Conservation (phyloP, 1,140 invertebrate genomes). For the Papilio aristodemus region DNA sequence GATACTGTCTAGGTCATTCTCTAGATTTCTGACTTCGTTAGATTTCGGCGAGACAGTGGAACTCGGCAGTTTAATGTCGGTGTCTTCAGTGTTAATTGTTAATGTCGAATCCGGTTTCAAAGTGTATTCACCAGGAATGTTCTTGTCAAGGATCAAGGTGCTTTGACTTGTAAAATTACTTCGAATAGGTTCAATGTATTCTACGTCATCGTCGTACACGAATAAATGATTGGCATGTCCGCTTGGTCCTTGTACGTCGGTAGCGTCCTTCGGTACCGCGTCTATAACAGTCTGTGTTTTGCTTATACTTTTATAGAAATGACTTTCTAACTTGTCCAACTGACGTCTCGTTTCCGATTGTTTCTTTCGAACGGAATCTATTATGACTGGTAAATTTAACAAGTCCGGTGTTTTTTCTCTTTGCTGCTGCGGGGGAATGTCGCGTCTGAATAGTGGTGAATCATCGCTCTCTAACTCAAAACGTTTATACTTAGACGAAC, state of each 20-base stretch:
- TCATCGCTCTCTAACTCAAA: conserved; percentile 78
- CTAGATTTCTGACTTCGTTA: conserved; percentile 48
- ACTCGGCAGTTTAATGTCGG: conserved; percentile 70
- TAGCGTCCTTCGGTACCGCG: conserved; percentile 72
- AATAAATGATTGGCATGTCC: conserved; percentile 67
- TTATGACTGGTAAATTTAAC: conserved; percentile 73
- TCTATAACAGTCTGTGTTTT: conserved; percentile 68
- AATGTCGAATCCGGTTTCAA: conserved; percentile 63
- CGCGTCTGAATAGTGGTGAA: conserved; percentile 70
- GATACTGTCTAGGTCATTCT: conserved; percentile 68
- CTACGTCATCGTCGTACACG: conserved; percentile 70
- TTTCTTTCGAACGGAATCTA: conserved; percentile 69
- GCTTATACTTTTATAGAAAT: conserved; percentile 74
- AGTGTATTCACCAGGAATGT: conserved; percentile 44
- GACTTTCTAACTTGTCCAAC: conserved; percentile 76
- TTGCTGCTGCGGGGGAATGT: conserved; percentile 45
- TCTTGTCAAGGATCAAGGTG: conserved; percentile 71
- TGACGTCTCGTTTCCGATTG: conserved; percentile 72
- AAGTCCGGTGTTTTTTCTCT: conserved; percentile 73
- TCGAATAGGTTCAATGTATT: conserved; percentile 74
- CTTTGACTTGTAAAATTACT: conserved; percentile 76
- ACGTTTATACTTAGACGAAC: conserved; percentile 78
- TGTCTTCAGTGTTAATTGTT: conserved; percentile 70
- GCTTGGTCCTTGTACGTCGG: conserved; percentile 61
- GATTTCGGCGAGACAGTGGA: conserved; percentile 70